phyloP scores from a whole-genome alignment of 2,797 vertebrate genomes.

The Hemitrygon akajei region DNA sequence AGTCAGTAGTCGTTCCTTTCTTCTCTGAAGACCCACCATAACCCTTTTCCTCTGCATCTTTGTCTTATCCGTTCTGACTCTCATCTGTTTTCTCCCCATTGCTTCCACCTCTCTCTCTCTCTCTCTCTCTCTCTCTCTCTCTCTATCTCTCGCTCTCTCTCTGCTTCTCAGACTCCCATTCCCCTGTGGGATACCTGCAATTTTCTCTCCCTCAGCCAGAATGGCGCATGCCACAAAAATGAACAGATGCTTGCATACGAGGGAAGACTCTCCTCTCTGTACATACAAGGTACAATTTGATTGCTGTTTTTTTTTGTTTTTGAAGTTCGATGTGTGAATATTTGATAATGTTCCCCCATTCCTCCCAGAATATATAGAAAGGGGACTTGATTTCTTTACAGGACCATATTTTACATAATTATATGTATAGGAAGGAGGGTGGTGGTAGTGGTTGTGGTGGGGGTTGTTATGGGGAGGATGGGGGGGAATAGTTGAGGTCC shows the following conservation, averaged over 20 bases:
- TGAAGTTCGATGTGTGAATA: neutral
- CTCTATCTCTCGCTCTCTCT: neutral
- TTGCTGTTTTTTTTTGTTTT: too few relatives aligned
- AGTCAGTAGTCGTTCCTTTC: neutral
- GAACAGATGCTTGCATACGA: slow-evolving; percentile 39
- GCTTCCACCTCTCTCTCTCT: neutral
- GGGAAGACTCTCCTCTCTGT: slow-evolving; percentile 36
- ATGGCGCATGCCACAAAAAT: slow-evolving; percentile 39
- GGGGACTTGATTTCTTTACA: neutral
- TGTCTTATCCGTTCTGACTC: neutral
- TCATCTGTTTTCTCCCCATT: neutral
- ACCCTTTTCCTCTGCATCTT: neutral
- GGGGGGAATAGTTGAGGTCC: neutral
- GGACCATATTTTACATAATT: neutral
- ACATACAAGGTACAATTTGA: slow-evolving; percentile 39
- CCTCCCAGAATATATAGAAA: neutral
- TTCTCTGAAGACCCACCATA: neutral
- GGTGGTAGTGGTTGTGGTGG: neutral
- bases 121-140: neutral
- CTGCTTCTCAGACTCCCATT: neutral
- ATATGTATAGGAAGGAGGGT: neutral
- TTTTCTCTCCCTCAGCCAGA: slow-evolving; percentile 29
- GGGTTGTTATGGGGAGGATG: neutral
- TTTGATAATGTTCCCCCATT: neutral
- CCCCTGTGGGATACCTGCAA: slow-evolving; percentile 25